Base-by-base conservation (phyloP, 2,888 invertebrate species). In the Mesochorus sp. region DNA sequence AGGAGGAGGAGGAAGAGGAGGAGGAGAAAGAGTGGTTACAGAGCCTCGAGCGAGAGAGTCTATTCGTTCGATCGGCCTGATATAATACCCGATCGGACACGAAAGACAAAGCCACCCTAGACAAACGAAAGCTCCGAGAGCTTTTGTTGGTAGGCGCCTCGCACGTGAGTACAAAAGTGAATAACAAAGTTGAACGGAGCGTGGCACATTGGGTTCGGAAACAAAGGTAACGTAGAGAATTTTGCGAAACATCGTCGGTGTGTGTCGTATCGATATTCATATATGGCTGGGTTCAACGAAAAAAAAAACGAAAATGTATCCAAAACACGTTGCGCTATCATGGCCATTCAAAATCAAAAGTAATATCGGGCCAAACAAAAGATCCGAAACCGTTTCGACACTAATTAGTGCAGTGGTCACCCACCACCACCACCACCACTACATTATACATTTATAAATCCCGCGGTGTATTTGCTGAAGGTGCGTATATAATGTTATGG, bases 141-240 rank as follows among this genome's bases (percentile, higher is more conserved):
- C 57, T 73, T 70, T 53, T 66, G 66, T 47, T 59, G 39, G 44
- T 47, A 57, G 51, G 51, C 21, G 5, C 14, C 42, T 14, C 12
- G 42, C 37, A 64, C 73, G 39, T 39, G 70, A 21, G 17, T 24
- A 44, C 31, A 76, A 17, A 59, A 42, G 53, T 44, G 71, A 79
- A 75, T 77, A 72, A 79, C 64, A 76, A 71, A 76, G 75, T 79
- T 57, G 61, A 79, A 67, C 70, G 59, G 44, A 53, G 70, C 70
- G 51, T 57, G 24, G 51, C 71, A 17, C 4, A 53, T 57, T 55
- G 28, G 59, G 59, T 47, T 44, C n/a, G 68, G 44, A 59, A 70
- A 70, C 68, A 77, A 68, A 77, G 77, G 53, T 44, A 67, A 73
- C 53, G 39, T 17, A 39, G 47, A 19, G 49, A 49, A 10, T 37